Base-by-base conservation (phyloP, 2,113 vertebrate species). In the Phodopus roborovskii region DNA sequence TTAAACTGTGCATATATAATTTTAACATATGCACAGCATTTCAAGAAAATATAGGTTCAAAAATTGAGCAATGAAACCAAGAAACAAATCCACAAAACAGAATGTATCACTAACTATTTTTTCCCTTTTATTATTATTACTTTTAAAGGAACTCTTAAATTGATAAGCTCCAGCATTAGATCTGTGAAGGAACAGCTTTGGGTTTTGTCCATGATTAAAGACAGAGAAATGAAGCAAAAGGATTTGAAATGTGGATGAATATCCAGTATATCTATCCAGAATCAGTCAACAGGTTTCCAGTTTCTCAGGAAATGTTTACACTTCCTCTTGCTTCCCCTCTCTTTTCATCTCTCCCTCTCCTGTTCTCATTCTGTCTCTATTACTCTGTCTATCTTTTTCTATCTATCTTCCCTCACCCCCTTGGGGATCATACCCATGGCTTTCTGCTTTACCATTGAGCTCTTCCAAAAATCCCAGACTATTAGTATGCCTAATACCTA, bases 31-130 rank as follows among this genome's bases (percentile, higher is more conserved):
- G 7, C 50, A 53, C 50, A 50, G n/a, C 28, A 62, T 78, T 83
- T 95, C 24, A 71, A 86, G 77, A 45, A 81, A 73, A 13, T 75
- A 7, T 68, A 92, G 68, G 85, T 79, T 53, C 0, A 62, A 42
- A 94, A 58, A 82, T 74, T 91, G 74, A 17, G 4, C 26, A 88
- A 86, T 7, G 77, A 66, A 62, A 85, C 7, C 10, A 36, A 81
- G 83, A 96, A 62, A n/a, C 0, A 82, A 3, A 82, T 36, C 39
- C 62, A 86, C 60, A 95, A 94, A 97, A 48, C 70, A 81, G 94
- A 96, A 92, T 91, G 75, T 95, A 88, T 91, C 77, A 94, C 68
- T 97, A 97, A 48, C 7, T 94, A 96, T 98, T 95, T 56, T 56
- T 56, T 12, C 53, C 45, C 45, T 45, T 45, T 45, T 56, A 56